phyloP scores from a whole-genome alignment of 1,140 invertebrate genomes.

The Eurytemora carolleeae region DNA sequence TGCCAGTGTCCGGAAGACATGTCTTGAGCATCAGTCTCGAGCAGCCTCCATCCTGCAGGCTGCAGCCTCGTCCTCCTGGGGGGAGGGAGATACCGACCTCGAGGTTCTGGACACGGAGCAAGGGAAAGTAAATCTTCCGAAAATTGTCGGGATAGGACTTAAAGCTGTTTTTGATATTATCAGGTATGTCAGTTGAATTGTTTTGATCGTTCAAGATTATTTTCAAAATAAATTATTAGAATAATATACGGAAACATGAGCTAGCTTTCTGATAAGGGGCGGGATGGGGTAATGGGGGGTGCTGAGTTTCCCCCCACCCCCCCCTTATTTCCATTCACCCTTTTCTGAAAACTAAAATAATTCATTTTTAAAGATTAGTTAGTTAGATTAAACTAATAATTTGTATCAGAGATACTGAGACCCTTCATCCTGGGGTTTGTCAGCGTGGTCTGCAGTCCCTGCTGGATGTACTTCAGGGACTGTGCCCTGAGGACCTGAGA shows the following conservation, averaged over 20 bases:
- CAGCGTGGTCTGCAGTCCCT: constrained; percentile 63
- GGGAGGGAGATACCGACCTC: constrained; percentile 2
- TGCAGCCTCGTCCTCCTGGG: neutral
- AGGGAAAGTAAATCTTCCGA: constrained; percentile 15
- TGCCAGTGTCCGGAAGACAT: constrained; percentile 8
- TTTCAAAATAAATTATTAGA: no score
- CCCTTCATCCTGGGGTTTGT: constrained; percentile 58
- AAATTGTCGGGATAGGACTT: constrained; percentile 77
- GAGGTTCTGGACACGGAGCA: neutral
- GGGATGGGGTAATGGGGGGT: no score
- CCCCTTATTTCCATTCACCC: no score
- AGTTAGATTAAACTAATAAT: no score
- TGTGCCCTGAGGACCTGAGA: constrained; percentile 58
- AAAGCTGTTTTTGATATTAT: constrained; percentile 77
- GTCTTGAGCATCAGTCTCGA: constrained; percentile 12
- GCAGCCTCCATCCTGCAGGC: constrained; percentile 13
- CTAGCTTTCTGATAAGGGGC: no score
- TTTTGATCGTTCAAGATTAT: no score
- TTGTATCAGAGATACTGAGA: constrained; percentile 60
- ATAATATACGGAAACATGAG: no score
- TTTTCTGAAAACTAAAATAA: no score
- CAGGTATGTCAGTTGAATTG: no score
- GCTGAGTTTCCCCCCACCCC: no score
- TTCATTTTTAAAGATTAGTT: no score
- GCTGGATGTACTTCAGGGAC: constrained; percentile 73